phyloP scores from a whole-genome alignment of 2,888 invertebrate genomes.

The Hyalella azteca region DNA sequence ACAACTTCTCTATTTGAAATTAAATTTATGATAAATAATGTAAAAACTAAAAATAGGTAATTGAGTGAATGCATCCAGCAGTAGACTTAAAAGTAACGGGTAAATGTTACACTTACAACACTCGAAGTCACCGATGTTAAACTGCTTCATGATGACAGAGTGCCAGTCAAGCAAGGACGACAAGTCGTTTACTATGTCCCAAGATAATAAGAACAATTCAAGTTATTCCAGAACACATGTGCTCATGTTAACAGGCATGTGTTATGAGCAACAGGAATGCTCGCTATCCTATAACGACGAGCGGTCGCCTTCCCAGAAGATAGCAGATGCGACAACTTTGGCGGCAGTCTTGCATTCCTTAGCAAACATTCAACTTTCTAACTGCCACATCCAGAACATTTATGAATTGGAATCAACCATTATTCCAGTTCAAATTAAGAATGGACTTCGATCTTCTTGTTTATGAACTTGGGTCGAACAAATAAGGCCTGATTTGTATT shows the following conservation, averaged over 20 bases:
- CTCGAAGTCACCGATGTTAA: neutral
- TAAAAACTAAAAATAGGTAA: neutral
- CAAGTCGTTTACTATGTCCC: neutral
- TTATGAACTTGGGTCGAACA: too few species aligned
- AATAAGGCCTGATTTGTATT: too few species aligned
- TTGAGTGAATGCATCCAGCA: neutral
- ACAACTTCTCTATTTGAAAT: neutral
- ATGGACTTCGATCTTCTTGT: too few species aligned
- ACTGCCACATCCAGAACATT: too few species aligned
- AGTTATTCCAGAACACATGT: conserved; percentile 24
- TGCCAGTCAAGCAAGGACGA: neutral
- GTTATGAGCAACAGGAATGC: conserved; percentile 5
- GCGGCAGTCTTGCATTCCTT: too few species aligned
- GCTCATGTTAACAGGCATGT: neutral
- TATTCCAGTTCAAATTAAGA: too few species aligned
- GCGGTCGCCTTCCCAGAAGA: too few species aligned
- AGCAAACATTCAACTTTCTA: too few species aligned
- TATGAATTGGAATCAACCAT: too few species aligned
- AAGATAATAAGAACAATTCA: neutral
- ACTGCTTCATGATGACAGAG: neutral
- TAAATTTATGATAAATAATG: neutral
- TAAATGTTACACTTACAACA: neutral
- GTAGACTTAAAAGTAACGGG: neutral
- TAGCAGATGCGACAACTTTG: too few species aligned
- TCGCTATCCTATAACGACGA: too few species aligned